Percentiles rank a stretch among this genome's conserved stretches.
Evolutionary conservation across 2,113 vertebrate species (phyloP).

Genomic region (Sporophila hypoxantha): DNA sequence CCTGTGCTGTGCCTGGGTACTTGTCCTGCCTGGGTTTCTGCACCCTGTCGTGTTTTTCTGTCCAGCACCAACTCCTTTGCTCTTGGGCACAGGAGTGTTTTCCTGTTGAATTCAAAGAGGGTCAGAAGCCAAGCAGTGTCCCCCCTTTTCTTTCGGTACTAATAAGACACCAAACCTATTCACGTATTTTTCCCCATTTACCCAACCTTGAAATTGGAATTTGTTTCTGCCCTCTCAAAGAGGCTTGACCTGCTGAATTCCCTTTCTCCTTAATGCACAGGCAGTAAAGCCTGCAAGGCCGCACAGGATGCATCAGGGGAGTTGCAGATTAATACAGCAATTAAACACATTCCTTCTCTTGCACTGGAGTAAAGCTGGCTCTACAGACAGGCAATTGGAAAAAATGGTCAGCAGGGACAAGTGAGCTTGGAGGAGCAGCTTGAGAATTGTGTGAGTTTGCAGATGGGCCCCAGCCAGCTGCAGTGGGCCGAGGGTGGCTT

Average conservation of each 20-base stretch:
- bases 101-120: not conserved
- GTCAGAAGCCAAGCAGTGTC: not conserved
- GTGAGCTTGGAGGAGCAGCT: not conserved
- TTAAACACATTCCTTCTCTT: constrained; percentile 55
- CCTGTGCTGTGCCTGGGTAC: no score
- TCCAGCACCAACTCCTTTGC: not conserved
- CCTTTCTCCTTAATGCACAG: constrained; percentile 38
- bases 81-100: not conserved
- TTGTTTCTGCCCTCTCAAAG: constrained; percentile 41
- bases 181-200: constrained; percentile 24
- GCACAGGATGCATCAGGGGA: constrained; percentile 35
- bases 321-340: constrained; percentile 60
- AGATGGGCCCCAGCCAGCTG: not conserved
- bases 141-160: not conserved
- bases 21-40: no score
- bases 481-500: not conserved
- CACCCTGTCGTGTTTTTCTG: no score
- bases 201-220: constrained; percentile 21
- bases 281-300: constrained; percentile 47
- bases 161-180: constrained; percentile 37
- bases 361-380: constrained; percentile 19
- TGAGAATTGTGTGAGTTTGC: not conserved
- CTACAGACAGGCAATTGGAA: not conserved
- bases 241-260: constrained; percentile 50
- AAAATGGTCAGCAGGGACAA: constrained; percentile 11